Evolutionary conservation across 2,113 vertebrate species (phyloP), one percentile per base, ranked within the genome.

Genomic region (Oreochromis aureus): DNA sequence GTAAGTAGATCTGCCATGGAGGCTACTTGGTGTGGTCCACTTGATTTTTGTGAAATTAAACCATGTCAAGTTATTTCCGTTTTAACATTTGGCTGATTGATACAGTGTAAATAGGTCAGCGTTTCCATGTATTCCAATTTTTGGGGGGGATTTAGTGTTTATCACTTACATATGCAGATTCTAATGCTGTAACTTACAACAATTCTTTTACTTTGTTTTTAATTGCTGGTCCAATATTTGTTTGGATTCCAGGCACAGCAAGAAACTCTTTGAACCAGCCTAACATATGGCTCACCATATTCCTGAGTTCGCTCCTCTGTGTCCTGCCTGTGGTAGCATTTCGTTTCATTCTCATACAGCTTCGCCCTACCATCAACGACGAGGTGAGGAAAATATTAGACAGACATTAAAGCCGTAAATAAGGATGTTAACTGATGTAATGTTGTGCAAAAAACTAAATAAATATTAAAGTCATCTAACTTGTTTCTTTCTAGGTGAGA

Each of bases 211-310:
- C 69, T 19, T 1, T 71, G n/a, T 13, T 59, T 58, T 44, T 88
- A 27, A 53, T 8, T 56, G 10, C 34, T 69, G 58, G 7, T 84
- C 30, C 30, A 19, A n/a, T 81, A 27, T 22, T 56, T 81, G 24
- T 80, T 66, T 36, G 24, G 36, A 10, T 22, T 83, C 66, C 95
- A 99, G 99, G 99, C 32, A 96, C 98, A 0, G 97, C 97, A 46
- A 96, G 97, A 79, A 99, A 98, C 94, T 97, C 97, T 13, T 92
- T 99, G 81, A 97, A 91, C 89, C 97, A 98, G 91, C 98, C 98
- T 1, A 98, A 96, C 0, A 93, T 98, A 82, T 99, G 98, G 98
- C 94, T 99, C 80, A 97, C 97, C 58, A 93, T 99, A 51, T 89
- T 97, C 86, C 97, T 99, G 87, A 97, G 97, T 13, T 90, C 97